Evolutionary conservation across 92 coral and sea anemone species (phyloP), one percentile per base, ranked within the genome.

Genomic region (Epizoanthus scotinus): DNA sequence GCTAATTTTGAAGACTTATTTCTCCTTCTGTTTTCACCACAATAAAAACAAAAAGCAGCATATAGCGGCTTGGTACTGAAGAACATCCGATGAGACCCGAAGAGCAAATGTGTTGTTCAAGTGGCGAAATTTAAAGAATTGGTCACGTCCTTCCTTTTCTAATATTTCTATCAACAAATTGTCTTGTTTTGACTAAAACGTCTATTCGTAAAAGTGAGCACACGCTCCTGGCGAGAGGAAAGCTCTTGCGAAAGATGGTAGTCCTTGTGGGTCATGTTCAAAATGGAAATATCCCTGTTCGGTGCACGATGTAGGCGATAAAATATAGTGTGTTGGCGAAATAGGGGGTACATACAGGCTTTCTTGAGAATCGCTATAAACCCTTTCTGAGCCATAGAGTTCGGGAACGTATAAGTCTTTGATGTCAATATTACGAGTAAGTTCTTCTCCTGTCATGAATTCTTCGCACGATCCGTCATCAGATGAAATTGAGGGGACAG

Each of bases 391-490:
- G 14, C 89, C 44, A 74, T 93, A 94, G 85, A 88, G 84, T 71
- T 96, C 99, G 4, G 99, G 99, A 19, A 96, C 97, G 36, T 93
- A 96, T 40, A 96, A 79, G 82, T 96, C 99, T 82, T 96, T 96
- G 26, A 96, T 91, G 87, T 96, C 99, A 59, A 96, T 87, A 69
- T 84, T 92, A 6, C 94, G 91, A 2, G 99, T 96, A 27, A 96
- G 94, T 84, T 96, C 99, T 85, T 96, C 99, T 21, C 99, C 93
- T 1, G 99, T 96, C 94, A 96, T 82, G 84, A 96, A 96, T 65
- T 90, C 97, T 55, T 96, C 99, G 34, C 83, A 85, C 17, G 86
- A 78, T 38, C 82, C 88, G 10, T 89, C 92, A 8, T 92, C 91
- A 12, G 97, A 86, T 17, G 92, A 82, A 20, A 90, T 87, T 0